Percentiles rank a stretch among this genome's conserved stretches.
phyloP scores from a whole-genome alignment of 2,888 invertebrate genomes.

The Hymenopus coronatus region DNA sequence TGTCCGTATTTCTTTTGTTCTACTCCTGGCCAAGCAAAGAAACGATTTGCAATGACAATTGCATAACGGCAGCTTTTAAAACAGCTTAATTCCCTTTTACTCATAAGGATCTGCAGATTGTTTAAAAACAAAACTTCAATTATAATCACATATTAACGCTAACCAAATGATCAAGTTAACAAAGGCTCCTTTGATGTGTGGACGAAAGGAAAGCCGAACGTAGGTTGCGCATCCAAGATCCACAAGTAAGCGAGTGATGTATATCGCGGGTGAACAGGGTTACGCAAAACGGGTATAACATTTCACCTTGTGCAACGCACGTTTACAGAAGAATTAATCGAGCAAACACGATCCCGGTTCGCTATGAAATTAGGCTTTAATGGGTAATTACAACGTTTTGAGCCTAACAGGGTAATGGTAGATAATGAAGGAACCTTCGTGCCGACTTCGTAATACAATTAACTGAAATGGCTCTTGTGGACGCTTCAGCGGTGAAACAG shows the following conservation, averaged over 20 bases:
- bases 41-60: too few relatives aligned
- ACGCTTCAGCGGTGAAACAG: neutral
- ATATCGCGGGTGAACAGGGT: neutral
- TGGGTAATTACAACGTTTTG: slow-evolving; percentile 21
- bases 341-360: neutral
- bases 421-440: neutral
- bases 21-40: too few relatives aligned
- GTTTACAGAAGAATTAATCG: neutral
- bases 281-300: neutral
- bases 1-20: too few relatives aligned
- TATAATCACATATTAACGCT: too few relatives aligned
- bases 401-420: neutral
- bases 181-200: neutral
- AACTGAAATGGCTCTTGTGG: neutral
- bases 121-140: too few relatives aligned
- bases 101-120: too few relatives aligned
- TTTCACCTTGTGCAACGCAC: neutral
- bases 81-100: too few relatives aligned
- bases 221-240: neutral
- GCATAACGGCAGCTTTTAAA: too few relatives aligned
- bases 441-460: neutral
- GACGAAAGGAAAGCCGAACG: neutral
- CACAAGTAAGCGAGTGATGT: neutral
- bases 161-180: too few relatives aligned
- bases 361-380: slow-evolving; percentile 26